These are phyloP conservation scores for Prionailurus bengalensis DNA, from an alignment of 2,113 vertebrate genomes.

Conservation along the genomic window DNA sequence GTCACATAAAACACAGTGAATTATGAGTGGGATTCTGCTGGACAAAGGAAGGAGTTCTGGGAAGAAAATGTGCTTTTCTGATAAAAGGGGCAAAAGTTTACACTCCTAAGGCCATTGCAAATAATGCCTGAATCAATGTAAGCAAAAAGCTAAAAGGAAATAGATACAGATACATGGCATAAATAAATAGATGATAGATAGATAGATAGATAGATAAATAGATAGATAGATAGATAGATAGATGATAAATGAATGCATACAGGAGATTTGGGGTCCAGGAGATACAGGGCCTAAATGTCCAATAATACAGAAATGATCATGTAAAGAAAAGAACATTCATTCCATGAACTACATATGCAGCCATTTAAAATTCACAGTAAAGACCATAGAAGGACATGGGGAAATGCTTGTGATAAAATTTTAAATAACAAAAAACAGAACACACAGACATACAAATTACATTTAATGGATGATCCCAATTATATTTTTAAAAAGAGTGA, in stretches of 20 bases:
- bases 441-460: not conserved
- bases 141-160: conserved; percentile 22
- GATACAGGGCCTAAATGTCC: not conserved
- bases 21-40: not conserved
- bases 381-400: not conserved
- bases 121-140: not conserved
- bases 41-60: not conserved
- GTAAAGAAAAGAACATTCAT: not conserved
- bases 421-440: not conserved
- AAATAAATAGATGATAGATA: not conserved
- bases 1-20: not conserved
- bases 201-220: not conserved
- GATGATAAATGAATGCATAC: not conserved
- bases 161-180: not conserved
- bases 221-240: not conserved
- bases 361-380: not conserved
- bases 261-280: not conserved
- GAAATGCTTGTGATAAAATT: not conserved
- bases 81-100: not conserved
- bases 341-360: not conserved
- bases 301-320: not conserved
- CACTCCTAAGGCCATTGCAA: not conserved
- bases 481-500: not conserved
- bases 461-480: not conserved
- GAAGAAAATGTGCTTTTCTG: not conserved